These are phyloP conservation scores for Podarcis raffonei DNA, from an alignment of 2,113 vertebrate genomes.

Conservation along the genomic window DNA sequence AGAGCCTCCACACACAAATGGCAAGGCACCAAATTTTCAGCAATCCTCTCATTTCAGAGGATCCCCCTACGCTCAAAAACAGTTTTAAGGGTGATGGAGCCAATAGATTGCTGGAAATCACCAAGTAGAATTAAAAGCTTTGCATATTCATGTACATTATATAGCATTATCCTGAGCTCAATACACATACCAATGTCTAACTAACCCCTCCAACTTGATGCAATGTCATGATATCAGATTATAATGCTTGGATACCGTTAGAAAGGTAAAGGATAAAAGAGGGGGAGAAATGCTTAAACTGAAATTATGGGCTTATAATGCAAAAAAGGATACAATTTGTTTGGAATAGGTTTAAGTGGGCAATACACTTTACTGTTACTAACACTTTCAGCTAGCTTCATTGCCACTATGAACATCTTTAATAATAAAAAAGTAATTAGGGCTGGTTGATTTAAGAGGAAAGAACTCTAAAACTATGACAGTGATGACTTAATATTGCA, in stretches of 20 bases:
- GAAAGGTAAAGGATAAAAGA: neutral
- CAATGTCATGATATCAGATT: neutral
- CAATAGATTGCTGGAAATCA: neutral
- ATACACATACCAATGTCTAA: neutral
- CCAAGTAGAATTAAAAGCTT: neutral
- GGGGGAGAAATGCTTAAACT: neutral
- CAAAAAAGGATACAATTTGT: neutral
- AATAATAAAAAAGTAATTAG: constrained; percentile 38
- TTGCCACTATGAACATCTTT: constrained; percentile 20
- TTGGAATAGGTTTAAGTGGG: constrained; percentile 17
- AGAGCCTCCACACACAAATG: neutral
- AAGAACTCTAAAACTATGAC: constrained; percentile 55
- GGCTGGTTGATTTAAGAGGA: constrained; percentile 55
- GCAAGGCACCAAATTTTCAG: neutral
- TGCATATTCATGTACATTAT: neutral
- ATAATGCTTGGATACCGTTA: neutral
- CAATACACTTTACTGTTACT: constrained; percentile 27
- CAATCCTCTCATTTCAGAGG: neutral
- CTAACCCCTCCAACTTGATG: neutral
- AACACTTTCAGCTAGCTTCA: constrained; percentile 16
- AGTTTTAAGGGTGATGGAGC: too few species aligned
- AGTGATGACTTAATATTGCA: constrained; percentile 63
- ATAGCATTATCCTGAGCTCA: neutral
- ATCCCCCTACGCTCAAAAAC: too few species aligned
- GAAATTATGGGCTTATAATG: neutral